phyloP scores from a whole-genome alignment of 2,888 invertebrate genomes.

The Tetropium fuscum region DNA sequence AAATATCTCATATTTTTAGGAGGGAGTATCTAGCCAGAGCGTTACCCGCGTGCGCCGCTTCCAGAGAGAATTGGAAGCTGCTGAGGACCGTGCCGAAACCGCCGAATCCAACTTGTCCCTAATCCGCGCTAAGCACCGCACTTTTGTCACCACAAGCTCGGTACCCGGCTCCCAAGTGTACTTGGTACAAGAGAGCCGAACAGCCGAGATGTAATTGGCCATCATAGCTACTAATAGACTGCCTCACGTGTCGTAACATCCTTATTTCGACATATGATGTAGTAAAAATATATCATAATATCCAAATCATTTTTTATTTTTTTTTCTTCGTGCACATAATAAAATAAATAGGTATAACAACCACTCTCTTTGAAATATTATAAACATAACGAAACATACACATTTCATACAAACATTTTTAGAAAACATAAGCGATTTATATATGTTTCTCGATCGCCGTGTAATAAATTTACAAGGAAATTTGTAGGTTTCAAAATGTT shows the following conservation, averaged over 20 bases:
- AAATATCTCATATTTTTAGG: conserved; percentile 68
- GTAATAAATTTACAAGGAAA: conserved; percentile 46
- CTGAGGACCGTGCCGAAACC: conserved; percentile 95
- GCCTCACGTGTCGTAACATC: conserved; percentile 26
- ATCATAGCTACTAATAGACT: conserved; percentile 43
- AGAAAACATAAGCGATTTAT: conserved; percentile 49
- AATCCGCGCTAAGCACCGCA: conserved; percentile 98
- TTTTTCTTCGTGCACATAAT: conserved; percentile 61
- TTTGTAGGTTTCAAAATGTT: conserved; percentile 56
- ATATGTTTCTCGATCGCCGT: conserved; percentile 49
- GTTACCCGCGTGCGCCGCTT: conserved; percentile 97
- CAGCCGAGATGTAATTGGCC: conserved; percentile 59
- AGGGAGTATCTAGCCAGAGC: conserved; percentile 92
- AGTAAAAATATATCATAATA: conserved; percentile 32
- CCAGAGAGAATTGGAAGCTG: conserved; percentile 98
- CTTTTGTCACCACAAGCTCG: conserved; percentile 94
- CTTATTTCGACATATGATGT: conserved; percentile 29
- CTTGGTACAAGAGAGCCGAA: conserved; percentile 86
- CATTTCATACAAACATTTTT: conserved; percentile 49
- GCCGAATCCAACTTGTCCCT: conserved; percentile 95
- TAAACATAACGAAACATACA: conserved; percentile 54
- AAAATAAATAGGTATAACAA: conserved; percentile 53
- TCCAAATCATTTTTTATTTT: conserved; percentile 51
- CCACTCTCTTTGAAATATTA: conserved; percentile 56
- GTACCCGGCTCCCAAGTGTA: conserved; percentile 93